Percentiles rank a stretch among this genome's conserved stretches.
Evolutionary conservation across 2,797 vertebrate genomes (phyloP).

Genomic region (Capromys pilorides): DNA sequence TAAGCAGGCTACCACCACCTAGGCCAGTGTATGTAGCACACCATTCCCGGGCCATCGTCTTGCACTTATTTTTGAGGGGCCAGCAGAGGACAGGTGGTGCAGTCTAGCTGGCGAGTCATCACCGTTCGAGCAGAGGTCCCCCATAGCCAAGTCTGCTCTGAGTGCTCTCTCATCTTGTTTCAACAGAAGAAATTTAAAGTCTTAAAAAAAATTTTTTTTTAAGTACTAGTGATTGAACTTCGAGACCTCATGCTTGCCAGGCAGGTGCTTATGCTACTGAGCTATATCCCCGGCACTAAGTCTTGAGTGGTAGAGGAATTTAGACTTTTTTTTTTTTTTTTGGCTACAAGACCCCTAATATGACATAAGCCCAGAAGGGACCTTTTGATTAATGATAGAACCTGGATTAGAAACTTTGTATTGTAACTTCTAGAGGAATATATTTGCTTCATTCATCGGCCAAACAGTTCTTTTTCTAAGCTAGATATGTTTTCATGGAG

Average conservation of each 20-base stretch:
- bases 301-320: not conserved
- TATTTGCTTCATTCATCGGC: not conserved
- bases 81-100: not conserved
- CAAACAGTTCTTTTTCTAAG: not conserved
- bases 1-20: no score
- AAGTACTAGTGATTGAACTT: no score
- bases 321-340: not conserved
- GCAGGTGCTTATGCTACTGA: no score
- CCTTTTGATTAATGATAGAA: not conserved
- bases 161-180: not conserved
- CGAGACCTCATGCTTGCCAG: no score
- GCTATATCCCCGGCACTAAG: not conserved
- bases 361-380: not conserved
- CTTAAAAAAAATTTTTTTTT: no score
- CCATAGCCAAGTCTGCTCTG: not conserved
- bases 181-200: not conserved
- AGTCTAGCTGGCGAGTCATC: not conserved
- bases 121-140: not conserved
- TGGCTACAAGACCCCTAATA: not conserved
- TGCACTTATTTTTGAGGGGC: not conserved
- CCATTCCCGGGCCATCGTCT: no score
- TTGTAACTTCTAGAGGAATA: not conserved
- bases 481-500: not conserved
- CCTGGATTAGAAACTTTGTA: not conserved
- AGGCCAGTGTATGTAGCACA: no score